These are phyloP conservation scores for Talpa occidentalis DNA, from an alignment of 2,113 vertebrate genomes.

Conservation along the genomic window DNA sequence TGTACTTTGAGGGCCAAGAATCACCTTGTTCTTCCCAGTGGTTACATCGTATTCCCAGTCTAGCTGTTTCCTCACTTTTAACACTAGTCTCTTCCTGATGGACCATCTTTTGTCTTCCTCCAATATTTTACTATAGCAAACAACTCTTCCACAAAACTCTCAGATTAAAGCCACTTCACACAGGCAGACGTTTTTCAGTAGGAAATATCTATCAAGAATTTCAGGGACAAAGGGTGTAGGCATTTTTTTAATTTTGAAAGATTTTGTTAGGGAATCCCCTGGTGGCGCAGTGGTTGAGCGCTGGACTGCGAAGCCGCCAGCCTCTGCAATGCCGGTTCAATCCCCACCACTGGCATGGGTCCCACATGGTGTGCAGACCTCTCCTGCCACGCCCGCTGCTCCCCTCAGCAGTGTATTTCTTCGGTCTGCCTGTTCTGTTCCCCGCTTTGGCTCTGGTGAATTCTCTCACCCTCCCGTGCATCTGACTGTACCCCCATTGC, in stretches of 20 bases:
- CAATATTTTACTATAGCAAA: neutral
- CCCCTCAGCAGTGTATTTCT: too few species aligned
- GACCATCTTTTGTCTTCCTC: neutral
- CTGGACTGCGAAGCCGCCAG: too few species aligned
- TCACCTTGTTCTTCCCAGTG: neutral
- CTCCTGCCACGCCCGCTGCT: too few species aligned
- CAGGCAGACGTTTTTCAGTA: neutral
- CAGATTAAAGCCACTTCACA: neutral
- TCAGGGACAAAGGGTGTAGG: neutral
- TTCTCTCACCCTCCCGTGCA: too few species aligned
- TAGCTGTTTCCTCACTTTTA: neutral
- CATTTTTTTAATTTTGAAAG: conserved; percentile 8
- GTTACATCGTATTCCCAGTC: neutral
- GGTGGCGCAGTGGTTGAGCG: too few species aligned
- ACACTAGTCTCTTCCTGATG: neutral
- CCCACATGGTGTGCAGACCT: too few species aligned
- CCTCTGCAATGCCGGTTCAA: too few species aligned
- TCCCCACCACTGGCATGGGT: too few species aligned
- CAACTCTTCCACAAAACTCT: neutral
- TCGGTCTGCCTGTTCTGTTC: too few species aligned
- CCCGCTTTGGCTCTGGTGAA: too few species aligned
- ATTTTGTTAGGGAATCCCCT: too few species aligned
- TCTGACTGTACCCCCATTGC: too few species aligned
- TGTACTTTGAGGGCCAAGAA: neutral
- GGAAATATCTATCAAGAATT: neutral